These are phyloP conservation scores for Cettia cetti DNA, from an alignment of 2,113 vertebrate species.

Conservation along the genomic window DNA sequence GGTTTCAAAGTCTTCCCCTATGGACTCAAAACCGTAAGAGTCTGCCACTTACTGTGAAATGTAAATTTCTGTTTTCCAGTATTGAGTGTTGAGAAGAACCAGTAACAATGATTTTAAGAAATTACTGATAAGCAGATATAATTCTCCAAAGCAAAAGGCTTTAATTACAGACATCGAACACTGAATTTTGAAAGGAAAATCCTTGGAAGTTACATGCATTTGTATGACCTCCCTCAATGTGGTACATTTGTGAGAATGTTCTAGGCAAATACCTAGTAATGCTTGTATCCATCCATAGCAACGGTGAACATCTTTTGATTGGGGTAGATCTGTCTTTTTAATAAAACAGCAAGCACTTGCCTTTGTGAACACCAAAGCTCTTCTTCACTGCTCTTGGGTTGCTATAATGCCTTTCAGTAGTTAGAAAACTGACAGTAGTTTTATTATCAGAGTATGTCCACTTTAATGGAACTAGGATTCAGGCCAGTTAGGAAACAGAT, in stretches of 20 bases:
- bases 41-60: background rate
- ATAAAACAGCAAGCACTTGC: background rate
- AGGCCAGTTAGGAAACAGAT: background rate
- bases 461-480: background rate
- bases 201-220: background rate
- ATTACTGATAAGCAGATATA: background rate
- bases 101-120: background rate
- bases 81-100: background rate
- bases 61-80: background rate
- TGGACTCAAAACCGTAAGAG: background rate
- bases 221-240: background rate
- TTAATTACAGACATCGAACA: background rate
- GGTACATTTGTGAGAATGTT: background rate
- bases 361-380: background rate
- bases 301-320: background rate
- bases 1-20: background rate
- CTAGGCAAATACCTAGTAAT: background rate
- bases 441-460: background rate
- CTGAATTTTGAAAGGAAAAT: background rate
- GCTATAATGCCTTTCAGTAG: background rate
- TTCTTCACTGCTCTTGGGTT: background rate
- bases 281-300: background rate
- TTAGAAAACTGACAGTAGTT: background rate
- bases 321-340: background rate
- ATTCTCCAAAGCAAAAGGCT: background rate